These are phyloP conservation scores for Patiria miniata DNA, from an alignment of 35 echinoderm and acorn worm genomes.

Conservation along the genomic window DNA sequence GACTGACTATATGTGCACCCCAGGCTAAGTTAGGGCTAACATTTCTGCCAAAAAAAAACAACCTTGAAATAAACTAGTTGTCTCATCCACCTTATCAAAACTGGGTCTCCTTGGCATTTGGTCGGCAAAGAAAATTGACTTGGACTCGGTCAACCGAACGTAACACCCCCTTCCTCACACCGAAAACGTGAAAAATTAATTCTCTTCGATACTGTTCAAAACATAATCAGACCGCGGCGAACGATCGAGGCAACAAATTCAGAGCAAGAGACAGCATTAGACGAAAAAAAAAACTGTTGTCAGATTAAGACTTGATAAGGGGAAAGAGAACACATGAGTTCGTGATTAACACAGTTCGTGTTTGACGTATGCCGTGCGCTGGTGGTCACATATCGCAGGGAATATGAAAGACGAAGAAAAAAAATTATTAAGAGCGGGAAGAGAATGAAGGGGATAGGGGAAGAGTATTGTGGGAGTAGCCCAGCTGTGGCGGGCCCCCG, in stretches of 20 bases:
- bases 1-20: no score
- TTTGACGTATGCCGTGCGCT: background rate
- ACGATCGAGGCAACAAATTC: background rate
- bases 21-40: no score
- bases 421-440: background rate
- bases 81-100: no score
- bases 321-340: background rate
- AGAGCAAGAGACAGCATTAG: background rate
- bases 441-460: background rate
- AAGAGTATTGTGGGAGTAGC: background rate
- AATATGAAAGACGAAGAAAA: background rate
- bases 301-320: background rate
- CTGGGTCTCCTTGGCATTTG: background rate
- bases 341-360: slow-evolving; percentile 20
- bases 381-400: background rate
- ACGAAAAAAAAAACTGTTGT: background rate
- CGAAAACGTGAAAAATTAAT: slow-evolving; percentile 5
- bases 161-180: background rate
- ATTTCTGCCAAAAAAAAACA: no score
- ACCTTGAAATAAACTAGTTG: no score
- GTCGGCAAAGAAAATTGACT: slow-evolving; percentile 7
- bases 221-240: background rate
- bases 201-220: background rate
- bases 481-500: background rate
- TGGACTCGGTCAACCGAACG: background rate